phyloP scores from a whole-genome alignment of 2,888 invertebrate species.

The Sesia apiformis region DNA sequence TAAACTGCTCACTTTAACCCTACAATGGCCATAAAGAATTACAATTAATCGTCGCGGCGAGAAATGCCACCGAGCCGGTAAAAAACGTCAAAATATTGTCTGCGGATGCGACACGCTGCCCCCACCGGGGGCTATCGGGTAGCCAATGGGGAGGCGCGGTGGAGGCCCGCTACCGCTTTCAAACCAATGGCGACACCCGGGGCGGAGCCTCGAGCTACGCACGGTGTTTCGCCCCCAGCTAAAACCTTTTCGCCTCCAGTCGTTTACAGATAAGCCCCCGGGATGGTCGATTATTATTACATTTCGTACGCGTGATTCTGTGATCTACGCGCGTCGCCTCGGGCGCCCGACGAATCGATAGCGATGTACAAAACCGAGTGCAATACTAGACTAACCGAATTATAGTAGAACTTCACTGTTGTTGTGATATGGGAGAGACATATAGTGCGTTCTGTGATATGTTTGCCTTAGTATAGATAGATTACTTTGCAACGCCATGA shows the following conservation, averaged over 20 bases:
- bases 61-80: conserved; percentile 62
- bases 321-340: conserved; percentile 52
- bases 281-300: conserved; percentile 73
- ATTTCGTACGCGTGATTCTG: conserved; percentile 62
- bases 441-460: conserved; percentile 62
- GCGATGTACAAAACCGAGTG: conserved; percentile 47
- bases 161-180: conserved; percentile 47
- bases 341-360: conserved; percentile 56
- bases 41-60: conserved; percentile 68
- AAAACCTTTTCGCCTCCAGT: conserved; percentile 74
- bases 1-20: conserved; percentile 67
- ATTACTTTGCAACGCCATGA: conserved; percentile 45
- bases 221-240: conserved; percentile 69
- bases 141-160: conserved; percentile 57
- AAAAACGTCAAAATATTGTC: conserved; percentile 71
- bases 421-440: conserved; percentile 40
- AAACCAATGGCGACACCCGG: conserved; percentile 62
- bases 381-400: conserved; percentile 23
- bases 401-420: conserved; percentile 18
- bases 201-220: conserved; percentile 68
- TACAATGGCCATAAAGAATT: conserved; percentile 69
- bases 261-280: conserved; percentile 73
- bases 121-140: conserved; percentile 44
- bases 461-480: conserved; percentile 68
- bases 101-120: conserved; percentile 39